Base-by-base conservation (phyloP, 2,113 vertebrate genomes). In the Cyanoderma ruficeps region DNA sequence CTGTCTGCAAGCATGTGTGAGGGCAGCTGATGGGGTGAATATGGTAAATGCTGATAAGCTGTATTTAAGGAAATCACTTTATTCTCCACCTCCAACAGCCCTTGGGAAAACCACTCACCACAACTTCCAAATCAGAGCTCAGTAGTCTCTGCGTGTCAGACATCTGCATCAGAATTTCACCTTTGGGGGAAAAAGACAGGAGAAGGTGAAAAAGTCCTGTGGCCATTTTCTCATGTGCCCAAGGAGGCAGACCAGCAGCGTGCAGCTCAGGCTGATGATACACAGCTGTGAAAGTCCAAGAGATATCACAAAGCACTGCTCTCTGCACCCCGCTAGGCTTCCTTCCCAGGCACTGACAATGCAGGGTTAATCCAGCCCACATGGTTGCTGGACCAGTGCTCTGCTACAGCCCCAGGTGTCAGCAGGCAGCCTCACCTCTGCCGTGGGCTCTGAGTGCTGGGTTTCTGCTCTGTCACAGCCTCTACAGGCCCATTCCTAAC, bases 161-260 rank as follows among this genome's bases (percentile, higher is more conserved):
- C 96, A 99, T 98, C 98, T 99, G 98, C 86, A 99, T 97, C 83
- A 99, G 94, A 95, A 99, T 98, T 52, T 99, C 98, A 85, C 99
- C 99, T 99, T 77, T 47, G 20, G 67, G 64, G 37, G 22, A 76
- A 82, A 94, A 41, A 90, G 53, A 87, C 7, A 37, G 49, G 18
- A 85, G 18, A 88, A 35, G 24, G 30, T 95, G 35, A 41, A 50
- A 69, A 96, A 78, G 60, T 15, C 52, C 65, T 4, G 4, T 0
- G 0, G 67, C 27, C 15, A 9, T 60, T 88, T 95, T 41, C 81
- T 83, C 2, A 3, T 20, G 64, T 10, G 5, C 31, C n/a, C 31
- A 22, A 57, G 65, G 30, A 64, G 30, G 31, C 60, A 67, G 67
- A 59, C 4, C 49, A 39, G 44, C 37, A 56, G 41, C 1, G 1